phyloP scores from a whole-genome alignment of 2,888 invertebrate genomes.

The Masnerella sp. region DNA sequence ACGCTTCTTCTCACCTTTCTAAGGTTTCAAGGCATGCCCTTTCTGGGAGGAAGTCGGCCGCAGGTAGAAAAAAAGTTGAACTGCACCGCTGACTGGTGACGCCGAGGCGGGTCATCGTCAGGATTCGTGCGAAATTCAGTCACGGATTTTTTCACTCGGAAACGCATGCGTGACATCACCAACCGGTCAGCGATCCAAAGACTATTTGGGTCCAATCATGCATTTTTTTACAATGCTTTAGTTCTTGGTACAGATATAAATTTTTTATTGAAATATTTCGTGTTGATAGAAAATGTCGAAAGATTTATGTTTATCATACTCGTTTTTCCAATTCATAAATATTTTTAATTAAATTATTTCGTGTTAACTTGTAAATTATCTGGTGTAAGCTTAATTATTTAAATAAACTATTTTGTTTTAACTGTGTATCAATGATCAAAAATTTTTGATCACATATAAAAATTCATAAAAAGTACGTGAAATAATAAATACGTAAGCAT shows the following conservation, averaged over 20 bases:
- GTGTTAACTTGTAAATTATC: no score
- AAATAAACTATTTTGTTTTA: no score
- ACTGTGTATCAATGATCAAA: no score
- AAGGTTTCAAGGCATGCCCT: slow-evolving; percentile 44
- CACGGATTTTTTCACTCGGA: slow-evolving; percentile 30
- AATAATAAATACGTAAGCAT: no score
- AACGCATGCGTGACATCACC: slow-evolving; percentile 40
- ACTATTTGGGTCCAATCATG: slow-evolving; percentile 16
- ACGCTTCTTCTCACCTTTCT: slow-evolving; percentile 52
- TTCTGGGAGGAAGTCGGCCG: slow-evolving; percentile 26
- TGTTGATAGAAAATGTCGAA: no score
- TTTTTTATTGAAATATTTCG: not conserved
- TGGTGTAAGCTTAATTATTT: no score
- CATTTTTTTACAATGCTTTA: not conserved
- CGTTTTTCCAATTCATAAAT: no score
- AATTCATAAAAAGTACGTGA: no score
- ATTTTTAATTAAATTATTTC: no score
- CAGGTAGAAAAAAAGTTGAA: slow-evolving; percentile 19
- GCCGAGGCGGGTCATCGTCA: slow-evolving; percentile 36
- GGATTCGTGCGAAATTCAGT: slow-evolving; percentile 37
- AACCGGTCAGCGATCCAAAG: slow-evolving; percentile 33
- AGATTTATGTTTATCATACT: no score
- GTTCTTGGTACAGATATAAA: no score
- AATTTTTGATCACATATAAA: no score
- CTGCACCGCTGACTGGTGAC: slow-evolving; percentile 13